Percentiles rank a stretch among this genome's conserved stretches.
Evolutionary conservation across 2,888 invertebrate genomes (phyloP).

Genomic region (Hypomecis punctinalis): DNA sequence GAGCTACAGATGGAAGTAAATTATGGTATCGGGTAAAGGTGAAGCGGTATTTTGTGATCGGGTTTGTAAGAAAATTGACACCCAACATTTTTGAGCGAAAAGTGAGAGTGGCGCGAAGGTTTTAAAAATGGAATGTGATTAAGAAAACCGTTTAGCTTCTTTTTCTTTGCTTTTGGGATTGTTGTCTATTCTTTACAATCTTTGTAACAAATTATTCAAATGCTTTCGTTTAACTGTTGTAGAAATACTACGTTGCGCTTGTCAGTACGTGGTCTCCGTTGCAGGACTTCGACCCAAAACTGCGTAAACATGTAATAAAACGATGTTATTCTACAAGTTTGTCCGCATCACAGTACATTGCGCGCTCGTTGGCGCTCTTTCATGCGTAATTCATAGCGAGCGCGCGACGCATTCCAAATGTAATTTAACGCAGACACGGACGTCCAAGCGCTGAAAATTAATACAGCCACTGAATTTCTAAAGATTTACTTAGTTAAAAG

Average conservation of each 20-base stretch:
- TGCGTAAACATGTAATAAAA: constrained; percentile 31
- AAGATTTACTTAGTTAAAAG: background rate
- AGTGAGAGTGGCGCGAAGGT: background rate
- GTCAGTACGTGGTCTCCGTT: too few relatives aligned
- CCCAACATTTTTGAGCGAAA: constrained; percentile 11
- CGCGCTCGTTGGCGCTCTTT: constrained; percentile 64
- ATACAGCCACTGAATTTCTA: constrained; percentile 34
- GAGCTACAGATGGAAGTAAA: constrained; percentile 36
- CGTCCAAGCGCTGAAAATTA: constrained; percentile 49
- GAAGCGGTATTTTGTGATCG: constrained; percentile 24
- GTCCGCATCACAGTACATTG: constrained; percentile 66
- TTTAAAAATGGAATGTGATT: background rate
- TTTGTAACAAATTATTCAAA: too few relatives aligned
- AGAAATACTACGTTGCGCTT: too few relatives aligned
- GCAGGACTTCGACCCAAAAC: too few relatives aligned
- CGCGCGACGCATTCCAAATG: constrained; percentile 76
- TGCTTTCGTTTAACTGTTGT: too few relatives aligned
- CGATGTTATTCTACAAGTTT: constrained; percentile 45
- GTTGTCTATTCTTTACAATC: too few relatives aligned
- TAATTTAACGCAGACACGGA: constrained; percentile 64
- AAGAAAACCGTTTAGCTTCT: too few relatives aligned
- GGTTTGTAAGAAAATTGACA: constrained; percentile 16
- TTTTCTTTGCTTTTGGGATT: too few relatives aligned
- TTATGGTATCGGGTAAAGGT: constrained; percentile 31
- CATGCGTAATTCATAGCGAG: constrained; percentile 77